phyloP scores from a whole-genome alignment of 2,797 vertebrate species.

The Ambastaia sidthimunki region DNA sequence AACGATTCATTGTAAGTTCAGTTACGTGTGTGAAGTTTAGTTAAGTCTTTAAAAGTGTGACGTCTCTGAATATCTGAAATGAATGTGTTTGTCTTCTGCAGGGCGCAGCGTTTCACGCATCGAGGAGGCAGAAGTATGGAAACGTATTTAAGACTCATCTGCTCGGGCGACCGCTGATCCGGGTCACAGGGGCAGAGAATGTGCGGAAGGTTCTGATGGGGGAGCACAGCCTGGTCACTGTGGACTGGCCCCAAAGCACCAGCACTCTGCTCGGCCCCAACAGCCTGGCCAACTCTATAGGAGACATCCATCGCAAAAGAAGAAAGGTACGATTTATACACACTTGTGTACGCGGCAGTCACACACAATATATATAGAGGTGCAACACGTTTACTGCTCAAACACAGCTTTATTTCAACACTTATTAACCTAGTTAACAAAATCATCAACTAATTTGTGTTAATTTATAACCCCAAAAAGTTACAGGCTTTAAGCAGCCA shows the following conservation, averaged over 20 bases:
- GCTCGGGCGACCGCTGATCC: conserved; percentile 90
- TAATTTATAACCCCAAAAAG: too few relatives aligned
- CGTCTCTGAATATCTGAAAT: background rate
- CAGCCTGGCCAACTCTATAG: conserved; percentile 94
- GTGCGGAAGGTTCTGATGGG: conserved; percentile 95
- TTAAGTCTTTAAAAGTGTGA: too few relatives aligned
- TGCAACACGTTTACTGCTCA: background rate
- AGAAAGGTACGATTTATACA: conserved; percentile 83
- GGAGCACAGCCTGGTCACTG: conserved; percentile 92
- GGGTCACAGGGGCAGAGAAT: conserved; percentile 93
- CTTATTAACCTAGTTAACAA: background rate
- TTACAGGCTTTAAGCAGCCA: background rate
- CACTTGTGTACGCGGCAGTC: background rate
- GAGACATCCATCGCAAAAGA: conserved; percentile 93
- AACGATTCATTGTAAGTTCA: too few relatives aligned
- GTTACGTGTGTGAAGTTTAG: too few relatives aligned
- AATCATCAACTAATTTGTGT: too few relatives aligned
- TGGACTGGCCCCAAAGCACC: conserved; percentile 96
- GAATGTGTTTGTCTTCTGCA: conserved; percentile 55
- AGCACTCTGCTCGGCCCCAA: conserved; percentile 91
- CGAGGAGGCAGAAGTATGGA: conserved; percentile 90
- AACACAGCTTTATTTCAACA: background rate
- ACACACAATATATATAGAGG: background rate
- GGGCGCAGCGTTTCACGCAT: conserved; percentile 93
- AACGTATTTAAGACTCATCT: conserved; percentile 97